Conservation (phyloP, 1,140 invertebrate species). For the Luehdorfia chinensis region DNA sequence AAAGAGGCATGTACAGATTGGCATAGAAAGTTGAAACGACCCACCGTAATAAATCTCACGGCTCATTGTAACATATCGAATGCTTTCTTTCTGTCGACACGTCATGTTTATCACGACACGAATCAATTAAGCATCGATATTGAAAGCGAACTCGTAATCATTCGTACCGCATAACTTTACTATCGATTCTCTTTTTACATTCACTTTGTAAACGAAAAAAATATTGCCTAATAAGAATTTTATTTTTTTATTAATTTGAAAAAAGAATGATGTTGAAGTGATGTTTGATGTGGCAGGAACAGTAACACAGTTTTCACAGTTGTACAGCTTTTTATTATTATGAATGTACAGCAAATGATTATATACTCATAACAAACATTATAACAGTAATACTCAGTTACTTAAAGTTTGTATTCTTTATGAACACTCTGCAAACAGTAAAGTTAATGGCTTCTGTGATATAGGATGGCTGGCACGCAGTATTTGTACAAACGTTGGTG, state of each 20-base stretch:
- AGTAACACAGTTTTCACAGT: too few relatives aligned
- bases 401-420: too few relatives aligned
- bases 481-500: too few relatives aligned
- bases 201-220: too few relatives aligned
- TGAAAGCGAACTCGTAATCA: constrained; percentile 23
- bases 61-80: constrained; percentile 8
- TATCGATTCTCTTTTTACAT: constrained; percentile 8
- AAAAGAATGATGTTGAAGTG: too few relatives aligned
- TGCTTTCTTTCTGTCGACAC: constrained; percentile 26
- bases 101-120: constrained; percentile 23
- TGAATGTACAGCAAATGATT: too few relatives aligned
- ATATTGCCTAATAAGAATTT: too few relatives aligned
- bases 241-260: too few relatives aligned
- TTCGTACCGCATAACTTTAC: neutral
- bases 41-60: constrained; percentile 21
- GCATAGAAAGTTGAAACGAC: constrained; percentile 35
- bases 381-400: too few relatives aligned
- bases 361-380: too few relatives aligned
- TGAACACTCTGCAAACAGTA: constrained; percentile 4
- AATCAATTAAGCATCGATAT: constrained; percentile 37
- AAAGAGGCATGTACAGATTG: constrained; percentile 19
- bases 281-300: too few relatives aligned
- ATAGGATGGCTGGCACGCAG: neutral
- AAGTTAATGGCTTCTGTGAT: constrained; percentile 11
- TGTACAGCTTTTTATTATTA: too few relatives aligned